Evolutionary conservation across 2,113 vertebrate species (phyloP), one percentile per base, ranked within the genome.

Genomic region (Uropsilus gracilis): DNA sequence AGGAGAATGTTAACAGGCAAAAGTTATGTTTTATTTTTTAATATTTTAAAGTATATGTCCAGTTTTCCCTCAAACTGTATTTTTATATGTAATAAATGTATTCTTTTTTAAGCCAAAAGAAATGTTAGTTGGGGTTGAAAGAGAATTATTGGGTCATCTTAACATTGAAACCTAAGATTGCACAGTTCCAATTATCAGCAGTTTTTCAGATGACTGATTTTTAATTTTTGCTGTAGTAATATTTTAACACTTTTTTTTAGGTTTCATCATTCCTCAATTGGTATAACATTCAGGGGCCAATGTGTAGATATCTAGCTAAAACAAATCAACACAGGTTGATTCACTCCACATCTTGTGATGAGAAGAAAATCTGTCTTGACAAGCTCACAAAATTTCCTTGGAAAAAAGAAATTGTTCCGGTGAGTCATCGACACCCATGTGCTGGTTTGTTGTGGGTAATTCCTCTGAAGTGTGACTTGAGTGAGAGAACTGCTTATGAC

Each of bases 341-440:
- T 85, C 75, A 61, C 72, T 69, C 68, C 28, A 86, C 84, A 57
- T 80, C 61, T 92, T 59, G 68, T 10, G 24, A 94, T 17, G 8
- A 91, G 88, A 75, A 76, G 91, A 73, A 84, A 64, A 90, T 85
- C 87, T 94, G 89, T 94, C 97, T 92, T n/a, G 82, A 97, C 82
- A 71, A 91, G 84, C 96, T 89, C 88, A 86, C 71, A 92, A 64
- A 69, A 0, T 0, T 55, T 86, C 16, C 83, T 26, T 7, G 34
- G 83, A 97, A 57, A 20, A 80, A 95, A 94, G 97, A 95, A 91
- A 78, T 50, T 72, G 66, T 93, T 95, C 57, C 96, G 96, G 82
- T 82, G 93, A 86, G 78, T 89, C 93, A 53, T 5, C 28, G 32
- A 13, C 12, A 34, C 39, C 37, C 6, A 18, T 8, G 17, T 8